Evolutionary conservation across 2,888 invertebrate species (phyloP).

Genomic region (Hypena proboscidalis): DNA sequence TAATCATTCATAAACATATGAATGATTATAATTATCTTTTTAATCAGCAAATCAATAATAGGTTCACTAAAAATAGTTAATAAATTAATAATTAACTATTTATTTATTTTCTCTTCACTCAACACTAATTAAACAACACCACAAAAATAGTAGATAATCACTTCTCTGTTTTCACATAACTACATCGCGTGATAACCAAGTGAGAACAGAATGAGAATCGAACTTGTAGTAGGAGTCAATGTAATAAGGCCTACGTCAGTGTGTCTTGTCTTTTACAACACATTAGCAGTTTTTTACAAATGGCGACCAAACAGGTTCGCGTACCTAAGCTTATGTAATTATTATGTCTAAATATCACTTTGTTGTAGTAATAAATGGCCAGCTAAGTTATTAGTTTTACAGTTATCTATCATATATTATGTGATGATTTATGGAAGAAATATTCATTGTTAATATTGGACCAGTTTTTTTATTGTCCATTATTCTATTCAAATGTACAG

Average conservation of each 20-base stretch:
- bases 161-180: too few species aligned
- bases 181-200: conserved; percentile 22
- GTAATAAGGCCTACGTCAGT: conserved; percentile 12
- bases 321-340: conserved; percentile 23
- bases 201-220: conserved; percentile 19
- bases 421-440: too few species aligned
- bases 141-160: too few species aligned
- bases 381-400: conserved; percentile 1
- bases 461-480: too few species aligned
- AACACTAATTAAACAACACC: background rate
- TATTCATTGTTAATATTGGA: too few species aligned
- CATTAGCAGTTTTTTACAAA: conserved; percentile 35
- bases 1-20: too few species aligned
- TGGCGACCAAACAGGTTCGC: conserved; percentile 27
- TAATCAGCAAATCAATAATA: too few species aligned
- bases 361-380: conserved; percentile 1
- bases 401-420: too few species aligned
- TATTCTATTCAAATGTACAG: too few species aligned
- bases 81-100: too few species aligned
- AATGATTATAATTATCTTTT: too few species aligned
- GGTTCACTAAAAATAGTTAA: too few species aligned
- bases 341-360: conserved; percentile 9
- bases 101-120: background rate
- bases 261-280: conserved; percentile 11
- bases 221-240: conserved; percentile 11